Evolutionary conservation across 2,888 invertebrate species (phyloP).

Genomic region (Agriopis leucophaearia): DNA sequence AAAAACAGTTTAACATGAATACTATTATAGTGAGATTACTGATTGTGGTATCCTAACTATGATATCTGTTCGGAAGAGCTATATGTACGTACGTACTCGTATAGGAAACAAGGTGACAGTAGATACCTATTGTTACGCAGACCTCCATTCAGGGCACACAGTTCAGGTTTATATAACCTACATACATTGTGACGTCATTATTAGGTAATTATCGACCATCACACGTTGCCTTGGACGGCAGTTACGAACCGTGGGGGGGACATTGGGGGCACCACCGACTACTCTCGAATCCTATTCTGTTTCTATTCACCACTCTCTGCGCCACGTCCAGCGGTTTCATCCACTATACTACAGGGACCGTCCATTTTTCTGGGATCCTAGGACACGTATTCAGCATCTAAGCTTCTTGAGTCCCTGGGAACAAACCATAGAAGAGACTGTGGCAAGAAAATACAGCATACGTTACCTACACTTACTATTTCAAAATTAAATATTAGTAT

Average conservation of each 20-base stretch:
- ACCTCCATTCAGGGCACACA: neutral
- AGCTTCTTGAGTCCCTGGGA: too few relatives aligned
- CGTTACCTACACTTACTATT: too few relatives aligned
- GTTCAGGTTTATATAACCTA: slow-evolving; percentile 12
- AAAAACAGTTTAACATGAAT: too few relatives aligned
- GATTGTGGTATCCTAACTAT: neutral
- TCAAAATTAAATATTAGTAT: too few relatives aligned
- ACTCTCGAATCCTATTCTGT: neutral
- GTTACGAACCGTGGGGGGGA: slow-evolving; percentile 4
- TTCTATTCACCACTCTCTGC: too few relatives aligned
- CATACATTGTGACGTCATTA: slow-evolving; percentile 11
- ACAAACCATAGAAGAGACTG: too few relatives aligned
- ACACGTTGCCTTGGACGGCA: slow-evolving; percentile 17
- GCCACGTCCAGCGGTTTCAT: neutral
- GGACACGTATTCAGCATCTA: too few relatives aligned
- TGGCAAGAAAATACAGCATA: too few relatives aligned
- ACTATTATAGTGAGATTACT: neutral
- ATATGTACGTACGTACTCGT: too few relatives aligned
- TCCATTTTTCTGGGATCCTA: too few relatives aligned
- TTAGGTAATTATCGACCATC: slow-evolving; percentile 18
- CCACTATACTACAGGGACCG: neutral
- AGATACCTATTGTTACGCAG: neutral
- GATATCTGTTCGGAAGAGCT: neutral
- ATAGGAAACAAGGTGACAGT: neutral
- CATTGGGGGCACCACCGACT: neutral